Evolutionary conservation across 2,797 vertebrate species (phyloP).

Genomic region (Malacoctenus gilli): DNA sequence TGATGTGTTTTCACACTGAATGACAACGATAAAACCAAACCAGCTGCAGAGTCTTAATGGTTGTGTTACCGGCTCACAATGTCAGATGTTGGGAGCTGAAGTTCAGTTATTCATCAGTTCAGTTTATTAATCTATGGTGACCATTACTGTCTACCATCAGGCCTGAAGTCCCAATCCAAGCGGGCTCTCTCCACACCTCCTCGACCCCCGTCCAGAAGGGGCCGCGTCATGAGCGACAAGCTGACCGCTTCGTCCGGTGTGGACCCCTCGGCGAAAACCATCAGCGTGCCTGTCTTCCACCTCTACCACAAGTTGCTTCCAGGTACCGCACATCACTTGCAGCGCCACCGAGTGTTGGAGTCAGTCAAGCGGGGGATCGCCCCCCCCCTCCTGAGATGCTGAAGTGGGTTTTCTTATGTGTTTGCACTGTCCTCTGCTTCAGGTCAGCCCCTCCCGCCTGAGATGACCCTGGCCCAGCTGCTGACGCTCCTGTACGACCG

Average conservation of each 20-base stretch:
- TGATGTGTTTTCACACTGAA: no score
- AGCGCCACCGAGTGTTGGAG: neutral
- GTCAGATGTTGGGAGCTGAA: no score
- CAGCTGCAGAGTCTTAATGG: no score
- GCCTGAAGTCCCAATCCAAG: conserved; percentile 97
- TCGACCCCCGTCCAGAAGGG: conserved; percentile 93
- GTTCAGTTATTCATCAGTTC: no score
- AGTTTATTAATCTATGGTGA: no score
- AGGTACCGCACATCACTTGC: conserved; percentile 74
- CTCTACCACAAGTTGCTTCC: conserved; percentile 96
- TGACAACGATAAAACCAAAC: no score
- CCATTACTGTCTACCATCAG: conserved; percentile 71
- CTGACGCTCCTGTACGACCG: conserved; percentile 94
- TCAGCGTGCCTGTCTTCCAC: conserved; percentile 98
- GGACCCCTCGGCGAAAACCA: conserved; percentile 93
- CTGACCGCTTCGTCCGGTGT: conserved; percentile 86
- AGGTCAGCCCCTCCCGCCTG: conserved; percentile 95
- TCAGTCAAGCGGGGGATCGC: no score
- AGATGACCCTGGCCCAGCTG: conserved; percentile 98
- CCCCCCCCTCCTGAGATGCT: no score
- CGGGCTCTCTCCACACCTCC: conserved; percentile 94
- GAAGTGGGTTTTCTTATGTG: no score
- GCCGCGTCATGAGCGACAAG: conserved; percentile 93
- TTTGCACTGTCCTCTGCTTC: neutral
- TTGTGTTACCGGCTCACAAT: no score